phyloP scores from a whole-genome alignment of 2,797 vertebrate genomes.

The Stomatorhinus walkeri region DNA sequence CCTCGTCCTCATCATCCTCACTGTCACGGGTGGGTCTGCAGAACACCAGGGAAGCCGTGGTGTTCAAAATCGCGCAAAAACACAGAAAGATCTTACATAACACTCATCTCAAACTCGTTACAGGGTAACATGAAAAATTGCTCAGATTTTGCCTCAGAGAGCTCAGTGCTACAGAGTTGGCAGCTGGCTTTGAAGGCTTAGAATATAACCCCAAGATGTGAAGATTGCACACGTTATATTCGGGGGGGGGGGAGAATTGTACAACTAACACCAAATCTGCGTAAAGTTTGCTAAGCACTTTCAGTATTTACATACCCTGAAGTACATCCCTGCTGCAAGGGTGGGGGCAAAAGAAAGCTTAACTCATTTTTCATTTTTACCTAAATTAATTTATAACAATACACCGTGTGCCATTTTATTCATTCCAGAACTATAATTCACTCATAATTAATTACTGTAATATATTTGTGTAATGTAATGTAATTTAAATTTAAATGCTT shows the following conservation, averaged over 20 bases:
- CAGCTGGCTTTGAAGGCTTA: constrained; percentile 1
- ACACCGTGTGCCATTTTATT: background rate
- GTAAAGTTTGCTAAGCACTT: background rate
- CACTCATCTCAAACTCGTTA: background rate
- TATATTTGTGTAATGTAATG: background rate
- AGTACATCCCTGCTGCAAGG: background rate
- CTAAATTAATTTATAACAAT: constrained; percentile 2
- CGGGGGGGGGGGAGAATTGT: background rate
- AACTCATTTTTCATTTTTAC: background rate
- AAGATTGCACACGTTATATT: background rate
- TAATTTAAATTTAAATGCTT: background rate
- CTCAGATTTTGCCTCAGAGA: constrained; percentile 4
- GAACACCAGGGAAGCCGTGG: background rate
- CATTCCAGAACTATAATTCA: background rate
- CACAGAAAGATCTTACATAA: constrained; percentile 8
- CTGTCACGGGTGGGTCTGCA: constrained; percentile 87
- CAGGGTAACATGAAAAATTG: background rate
- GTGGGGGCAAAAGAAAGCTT: background rate
- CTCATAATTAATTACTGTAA: constrained; percentile 7
- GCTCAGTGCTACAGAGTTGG: background rate
- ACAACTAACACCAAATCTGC: background rate
- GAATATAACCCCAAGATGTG: background rate
- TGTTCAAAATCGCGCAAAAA: background rate
- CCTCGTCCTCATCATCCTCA: constrained; percentile 93
- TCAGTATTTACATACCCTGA: background rate